These are phyloP conservation scores for Dascyllus trimaculatus DNA, from an alignment of 2,113 vertebrate genomes.

Conservation along the genomic window DNA sequence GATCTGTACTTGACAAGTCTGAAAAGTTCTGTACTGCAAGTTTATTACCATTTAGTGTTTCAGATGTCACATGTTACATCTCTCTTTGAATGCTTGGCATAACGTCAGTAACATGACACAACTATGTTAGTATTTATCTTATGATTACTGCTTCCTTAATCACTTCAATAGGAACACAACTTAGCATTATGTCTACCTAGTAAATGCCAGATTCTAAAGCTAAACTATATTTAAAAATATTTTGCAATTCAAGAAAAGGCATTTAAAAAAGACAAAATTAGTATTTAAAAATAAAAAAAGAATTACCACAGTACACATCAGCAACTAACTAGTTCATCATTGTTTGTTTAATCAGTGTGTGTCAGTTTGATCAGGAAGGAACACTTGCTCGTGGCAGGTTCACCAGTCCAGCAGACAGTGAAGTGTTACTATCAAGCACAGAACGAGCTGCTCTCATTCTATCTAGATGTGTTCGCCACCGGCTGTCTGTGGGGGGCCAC, in stretches of 20 bases:
- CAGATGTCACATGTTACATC: too few relatives aligned
- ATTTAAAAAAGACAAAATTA: not conserved
- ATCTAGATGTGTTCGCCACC: constrained; percentile 18
- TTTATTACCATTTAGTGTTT: not conserved
- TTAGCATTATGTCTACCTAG: not conserved
- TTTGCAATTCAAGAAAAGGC: too few relatives aligned
- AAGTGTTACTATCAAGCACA: not conserved
- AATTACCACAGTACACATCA: not conserved
- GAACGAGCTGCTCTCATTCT: not conserved
- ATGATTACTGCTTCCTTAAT: not conserved
- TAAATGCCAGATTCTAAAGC: too few relatives aligned
- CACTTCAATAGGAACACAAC: not conserved
- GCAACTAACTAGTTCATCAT: not conserved
- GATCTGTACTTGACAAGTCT: not conserved
- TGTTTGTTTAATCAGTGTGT: not conserved
- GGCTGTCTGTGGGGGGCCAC: not conserved
- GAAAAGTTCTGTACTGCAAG: not conserved
- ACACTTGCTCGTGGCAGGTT: not conserved
- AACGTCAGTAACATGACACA: too few relatives aligned
- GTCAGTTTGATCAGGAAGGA: constrained; percentile 10
- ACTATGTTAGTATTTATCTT: too few relatives aligned
- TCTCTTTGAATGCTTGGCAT: too few relatives aligned
- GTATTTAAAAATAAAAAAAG: not conserved
- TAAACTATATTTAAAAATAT: too few relatives aligned
- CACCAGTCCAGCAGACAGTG: not conserved